A percentile compares a stretch with the other conserved stretches of the same genome.
These are phyloP conservation scores for Gnathonemus longibarbis DNA, from an alignment of 2,113 vertebrate genomes.

Conservation along the genomic window DNA sequence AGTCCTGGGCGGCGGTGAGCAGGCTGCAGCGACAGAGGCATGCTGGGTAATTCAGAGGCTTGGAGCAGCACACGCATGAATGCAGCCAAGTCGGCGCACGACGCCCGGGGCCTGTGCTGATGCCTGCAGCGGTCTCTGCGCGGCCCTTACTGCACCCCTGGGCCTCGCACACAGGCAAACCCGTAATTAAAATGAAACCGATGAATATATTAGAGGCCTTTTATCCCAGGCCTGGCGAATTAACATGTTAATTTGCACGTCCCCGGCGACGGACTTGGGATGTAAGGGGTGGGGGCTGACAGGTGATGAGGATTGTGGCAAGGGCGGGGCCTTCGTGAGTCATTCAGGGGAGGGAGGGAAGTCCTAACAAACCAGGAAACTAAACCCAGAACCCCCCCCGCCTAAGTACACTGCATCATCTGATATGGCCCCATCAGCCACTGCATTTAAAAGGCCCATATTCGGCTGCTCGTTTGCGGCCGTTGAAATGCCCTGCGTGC, in stretches of 20 bases:
- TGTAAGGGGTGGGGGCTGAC: neutral
- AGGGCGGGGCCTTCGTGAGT: neutral
- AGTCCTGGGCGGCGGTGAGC: neutral
- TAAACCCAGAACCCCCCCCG: neutral
- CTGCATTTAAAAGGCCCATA: neutral
- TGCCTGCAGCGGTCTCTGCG: neutral
- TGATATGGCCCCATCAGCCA: neutral
- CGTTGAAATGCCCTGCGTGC: neutral
- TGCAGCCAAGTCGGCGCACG: neutral
- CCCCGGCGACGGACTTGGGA: conserved; percentile 21
- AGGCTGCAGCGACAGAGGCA: neutral
- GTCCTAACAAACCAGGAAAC: neutral
- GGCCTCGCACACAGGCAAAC: neutral
- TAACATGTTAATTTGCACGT: conserved; percentile 39
- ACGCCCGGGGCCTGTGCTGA: neutral
- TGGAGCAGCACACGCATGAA: neutral
- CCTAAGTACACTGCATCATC: neutral
- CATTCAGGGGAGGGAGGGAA: neutral
- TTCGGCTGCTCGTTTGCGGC: neutral
- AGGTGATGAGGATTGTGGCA: neutral
- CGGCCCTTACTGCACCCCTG: neutral
- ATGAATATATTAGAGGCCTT: conserved; percentile 54
- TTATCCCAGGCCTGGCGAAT: conserved; percentile 45
- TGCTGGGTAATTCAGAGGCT: neutral
- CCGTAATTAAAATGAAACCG: conserved; percentile 50